phyloP scores from a whole-genome alignment of 2,797 vertebrate species.

The Anabacerthia variegaticeps region DNA sequence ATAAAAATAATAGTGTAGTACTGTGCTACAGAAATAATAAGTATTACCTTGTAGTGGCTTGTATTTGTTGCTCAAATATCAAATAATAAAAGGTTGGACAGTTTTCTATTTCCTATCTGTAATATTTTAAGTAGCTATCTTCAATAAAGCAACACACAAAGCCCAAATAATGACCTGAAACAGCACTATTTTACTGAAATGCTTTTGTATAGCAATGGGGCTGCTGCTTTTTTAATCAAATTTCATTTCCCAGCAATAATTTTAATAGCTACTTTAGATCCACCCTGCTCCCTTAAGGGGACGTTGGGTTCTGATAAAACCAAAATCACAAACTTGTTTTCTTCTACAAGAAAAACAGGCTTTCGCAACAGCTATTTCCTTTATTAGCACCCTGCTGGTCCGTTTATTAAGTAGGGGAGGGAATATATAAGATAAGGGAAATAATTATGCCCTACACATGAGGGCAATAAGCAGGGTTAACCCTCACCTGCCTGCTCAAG shows the following conservation, averaged over 20 bases:
- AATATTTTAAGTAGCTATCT: background rate
- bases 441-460: background rate
- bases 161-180: background rate
- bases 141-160: background rate
- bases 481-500: background rate
- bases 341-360: background rate
- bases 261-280: constrained; percentile 30
- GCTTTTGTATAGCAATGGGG: background rate
- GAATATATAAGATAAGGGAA: background rate
- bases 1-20: background rate
- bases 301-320: background rate
- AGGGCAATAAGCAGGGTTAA: background rate
- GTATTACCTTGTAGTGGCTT: background rate
- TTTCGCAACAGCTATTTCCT: background rate
- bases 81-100: background rate
- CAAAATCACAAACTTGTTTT: background rate
- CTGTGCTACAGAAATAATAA: background rate
- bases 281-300: background rate
- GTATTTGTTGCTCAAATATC: background rate
- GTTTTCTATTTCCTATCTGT: background rate
- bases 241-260: constrained; percentile 6
- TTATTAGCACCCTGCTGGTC: constrained; percentile 8
- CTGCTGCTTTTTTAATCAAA: constrained; percentile 26
- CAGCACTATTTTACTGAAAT: background rate
- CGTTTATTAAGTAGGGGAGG: background rate